phyloP scores from a whole-genome alignment of 2,888 invertebrate species.

The Apamea crenata region DNA sequence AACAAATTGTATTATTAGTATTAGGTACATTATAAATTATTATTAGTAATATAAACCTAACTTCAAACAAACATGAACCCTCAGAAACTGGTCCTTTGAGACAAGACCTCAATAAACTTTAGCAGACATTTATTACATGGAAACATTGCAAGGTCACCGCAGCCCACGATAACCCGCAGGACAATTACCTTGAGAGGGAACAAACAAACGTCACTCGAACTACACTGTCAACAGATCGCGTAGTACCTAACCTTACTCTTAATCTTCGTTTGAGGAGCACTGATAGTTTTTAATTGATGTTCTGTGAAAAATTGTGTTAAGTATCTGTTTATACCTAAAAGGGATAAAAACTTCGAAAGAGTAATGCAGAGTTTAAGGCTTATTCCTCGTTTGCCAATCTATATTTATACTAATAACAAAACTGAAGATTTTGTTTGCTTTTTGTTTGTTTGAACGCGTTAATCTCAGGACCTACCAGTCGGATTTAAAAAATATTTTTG shows the following conservation, averaged over 20 bases:
- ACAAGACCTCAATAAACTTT: slow-evolving; percentile 31
- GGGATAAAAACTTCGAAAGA: background rate
- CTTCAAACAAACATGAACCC: background rate
- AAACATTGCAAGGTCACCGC: slow-evolving; percentile 60
- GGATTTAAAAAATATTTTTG: too few species aligned
- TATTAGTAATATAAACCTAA: background rate
- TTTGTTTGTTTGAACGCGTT: too few species aligned
- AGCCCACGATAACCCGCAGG: slow-evolving; percentile 65
- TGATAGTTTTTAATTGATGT: slow-evolving; percentile 17
- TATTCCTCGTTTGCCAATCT: background rate
- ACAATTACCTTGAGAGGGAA: slow-evolving; percentile 59
- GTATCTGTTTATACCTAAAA: background rate
- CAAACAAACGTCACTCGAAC: slow-evolving; percentile 44
- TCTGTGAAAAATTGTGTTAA: slow-evolving; percentile 7
- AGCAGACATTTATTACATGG: slow-evolving; percentile 54
- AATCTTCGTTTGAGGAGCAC: slow-evolving; percentile 19
- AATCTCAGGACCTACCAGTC: too few species aligned
- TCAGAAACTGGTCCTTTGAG: slow-evolving; percentile 29
- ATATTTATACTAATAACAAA: too few species aligned
- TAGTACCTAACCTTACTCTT: slow-evolving; percentile 41
- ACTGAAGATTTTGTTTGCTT: too few species aligned
- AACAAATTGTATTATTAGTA: background rate
- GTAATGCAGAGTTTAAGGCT: background rate
- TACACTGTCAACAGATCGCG: slow-evolving; percentile 43
- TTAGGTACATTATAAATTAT: too few species aligned